Percentiles rank a stretch among this genome's conserved stretches.
phyloP scores from a whole-genome alignment of 2,797 vertebrate genomes.

The Smutsia temminckii region DNA sequence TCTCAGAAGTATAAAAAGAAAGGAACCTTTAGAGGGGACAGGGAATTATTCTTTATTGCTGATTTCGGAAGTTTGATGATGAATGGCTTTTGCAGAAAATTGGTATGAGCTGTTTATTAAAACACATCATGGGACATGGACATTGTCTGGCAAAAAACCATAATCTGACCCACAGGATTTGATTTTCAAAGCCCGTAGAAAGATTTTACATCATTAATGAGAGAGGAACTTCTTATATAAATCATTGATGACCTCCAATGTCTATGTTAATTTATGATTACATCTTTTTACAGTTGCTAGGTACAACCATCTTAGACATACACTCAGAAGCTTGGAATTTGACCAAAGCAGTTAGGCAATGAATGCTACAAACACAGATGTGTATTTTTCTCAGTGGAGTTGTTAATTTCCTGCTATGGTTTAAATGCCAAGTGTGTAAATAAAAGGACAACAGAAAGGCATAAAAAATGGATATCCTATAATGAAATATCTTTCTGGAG shows the following conservation, averaged over 20 bases:
- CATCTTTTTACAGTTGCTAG: conserved; percentile 10
- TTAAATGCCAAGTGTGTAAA: conserved; percentile 61
- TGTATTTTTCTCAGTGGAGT: conserved; percentile 26
- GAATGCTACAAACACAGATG: background rate
- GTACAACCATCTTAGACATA: background rate
- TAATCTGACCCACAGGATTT: background rate
- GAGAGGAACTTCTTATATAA: conserved; percentile 42
- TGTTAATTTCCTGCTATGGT: conserved; percentile 41
- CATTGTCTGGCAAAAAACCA: background rate
- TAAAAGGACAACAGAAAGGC: conserved; percentile 27
- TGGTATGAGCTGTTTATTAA: conserved; percentile 41
- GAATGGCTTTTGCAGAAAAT: conserved; percentile 41
- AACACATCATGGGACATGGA: background rate
- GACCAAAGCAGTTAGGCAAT: conserved; percentile 21
- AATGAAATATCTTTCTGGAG: background rate
- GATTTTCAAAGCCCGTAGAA: conserved; percentile 45
- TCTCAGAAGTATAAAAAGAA: background rate
- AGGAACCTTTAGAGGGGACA: background rate
- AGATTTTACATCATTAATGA: conserved; percentile 32
- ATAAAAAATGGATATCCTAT: background rate
- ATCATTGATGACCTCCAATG: conserved; percentile 44
- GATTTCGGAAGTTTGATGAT: background rate
- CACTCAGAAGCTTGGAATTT: background rate
- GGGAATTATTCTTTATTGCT: conserved; percentile 25
- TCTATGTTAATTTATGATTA: conserved; percentile 44